phyloP scores from a whole-genome alignment of 2,797 vertebrate species.

The Gymnothorax reevesii region DNA sequence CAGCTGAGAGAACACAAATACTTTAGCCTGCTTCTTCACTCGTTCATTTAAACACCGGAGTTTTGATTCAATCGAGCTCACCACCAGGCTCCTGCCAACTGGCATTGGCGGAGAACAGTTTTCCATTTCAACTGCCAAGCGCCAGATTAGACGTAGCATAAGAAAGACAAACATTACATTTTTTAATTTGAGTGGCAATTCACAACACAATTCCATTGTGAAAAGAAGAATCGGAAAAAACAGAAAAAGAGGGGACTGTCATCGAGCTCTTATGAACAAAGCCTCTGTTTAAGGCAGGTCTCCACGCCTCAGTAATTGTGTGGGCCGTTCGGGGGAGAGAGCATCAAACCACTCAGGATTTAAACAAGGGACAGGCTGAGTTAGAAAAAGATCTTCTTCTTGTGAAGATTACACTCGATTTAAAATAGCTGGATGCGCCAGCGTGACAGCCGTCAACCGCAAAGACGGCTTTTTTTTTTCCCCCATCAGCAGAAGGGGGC shows the following conservation, averaged over 20 bases:
- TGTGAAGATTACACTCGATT: slow-evolving; percentile 5
- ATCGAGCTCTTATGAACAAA: slow-evolving; percentile 40
- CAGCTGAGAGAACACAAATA: background rate
- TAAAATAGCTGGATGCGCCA: background rate
- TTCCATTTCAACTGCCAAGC: background rate
- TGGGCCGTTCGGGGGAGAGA: slow-evolving; percentile 68
- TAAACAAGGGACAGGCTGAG: background rate
- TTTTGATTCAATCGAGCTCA: slow-evolving; percentile 3
- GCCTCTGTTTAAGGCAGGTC: slow-evolving; percentile 55
- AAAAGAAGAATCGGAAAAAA: slow-evolving; percentile 26
- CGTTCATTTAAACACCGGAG: background rate
- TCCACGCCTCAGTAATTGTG: slow-evolving; percentile 62
- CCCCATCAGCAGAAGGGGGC: background rate
- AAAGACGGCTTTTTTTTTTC: background rate
- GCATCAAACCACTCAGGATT: slow-evolving; percentile 51
- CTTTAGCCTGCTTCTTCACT: no score
- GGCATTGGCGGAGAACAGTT: background rate
- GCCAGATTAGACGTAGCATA: background rate
- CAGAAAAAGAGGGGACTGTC: slow-evolving; percentile 6
- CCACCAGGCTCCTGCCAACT: background rate
- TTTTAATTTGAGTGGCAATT: background rate
- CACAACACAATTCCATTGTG: background rate
- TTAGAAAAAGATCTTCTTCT: slow-evolving; percentile 14
- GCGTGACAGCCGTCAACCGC: background rate
- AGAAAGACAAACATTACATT: background rate